Evolutionary conservation across 2,113 vertebrate species (phyloP).

Genomic region (Progne subis): DNA sequence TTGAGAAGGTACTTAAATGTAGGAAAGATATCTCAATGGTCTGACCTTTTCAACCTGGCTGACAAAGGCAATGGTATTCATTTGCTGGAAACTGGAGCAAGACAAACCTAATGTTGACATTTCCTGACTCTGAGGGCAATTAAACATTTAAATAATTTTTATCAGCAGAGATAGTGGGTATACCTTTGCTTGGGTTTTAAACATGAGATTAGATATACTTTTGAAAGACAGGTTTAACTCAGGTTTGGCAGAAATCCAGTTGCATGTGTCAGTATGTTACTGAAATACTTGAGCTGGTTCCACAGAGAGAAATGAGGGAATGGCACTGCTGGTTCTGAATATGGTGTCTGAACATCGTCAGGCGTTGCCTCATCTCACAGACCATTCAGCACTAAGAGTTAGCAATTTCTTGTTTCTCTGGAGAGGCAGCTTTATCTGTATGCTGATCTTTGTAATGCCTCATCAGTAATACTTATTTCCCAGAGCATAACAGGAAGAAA

Average conservation of each 20-base stretch:
- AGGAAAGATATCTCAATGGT: neutral
- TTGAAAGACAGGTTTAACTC: neutral
- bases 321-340: neutral
- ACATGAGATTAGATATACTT: neutral
- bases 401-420: neutral
- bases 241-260: neutral
- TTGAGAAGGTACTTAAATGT: neutral
- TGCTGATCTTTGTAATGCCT: neutral
- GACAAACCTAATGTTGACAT: slow-evolving; percentile 1
- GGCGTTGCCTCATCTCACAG: neutral
- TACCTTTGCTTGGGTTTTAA: neutral
- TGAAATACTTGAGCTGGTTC: neutral
- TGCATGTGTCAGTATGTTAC: neutral
- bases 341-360: neutral
- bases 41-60: neutral
- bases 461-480: neutral
- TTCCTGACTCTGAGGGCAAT: neutral
- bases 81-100: neutral
- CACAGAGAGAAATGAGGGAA: neutral
- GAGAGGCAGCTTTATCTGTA: neutral
- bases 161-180: neutral
- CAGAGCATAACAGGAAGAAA: neutral
- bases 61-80: neutral
- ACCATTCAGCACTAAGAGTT: neutral
- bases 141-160: slow-evolving; percentile 23